phyloP scores from a whole-genome alignment of 1,140 invertebrate species.

The Microplitis demolitor region DNA sequence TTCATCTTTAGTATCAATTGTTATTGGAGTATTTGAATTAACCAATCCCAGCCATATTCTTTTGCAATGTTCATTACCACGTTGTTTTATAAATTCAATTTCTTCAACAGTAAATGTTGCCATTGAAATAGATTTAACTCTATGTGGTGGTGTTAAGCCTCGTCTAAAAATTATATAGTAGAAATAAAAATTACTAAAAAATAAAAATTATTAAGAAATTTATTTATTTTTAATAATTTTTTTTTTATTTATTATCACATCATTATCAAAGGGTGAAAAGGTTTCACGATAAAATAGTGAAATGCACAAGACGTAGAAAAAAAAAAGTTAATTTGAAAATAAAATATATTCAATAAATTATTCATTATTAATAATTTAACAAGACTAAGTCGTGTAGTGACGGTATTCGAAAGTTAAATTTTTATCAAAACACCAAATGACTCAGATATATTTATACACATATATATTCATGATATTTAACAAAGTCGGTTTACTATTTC shows the following conservation, averaged over 20 bases:
- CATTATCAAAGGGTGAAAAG: slow-evolving; percentile 21
- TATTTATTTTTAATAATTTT: not conserved
- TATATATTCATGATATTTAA: not conserved
- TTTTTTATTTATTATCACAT: not conserved
- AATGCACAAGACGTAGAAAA: not conserved
- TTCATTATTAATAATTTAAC: not conserved
- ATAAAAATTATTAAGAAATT: slow-evolving; percentile 5
- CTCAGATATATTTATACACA: not conserved
- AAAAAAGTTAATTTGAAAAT: slow-evolving; percentile 14
- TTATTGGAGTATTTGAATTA: slow-evolving; percentile 61
- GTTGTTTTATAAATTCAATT: slow-evolving; percentile 86
- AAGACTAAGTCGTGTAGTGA: not conserved
- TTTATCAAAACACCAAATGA: not conserved
- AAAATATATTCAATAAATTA: not conserved
- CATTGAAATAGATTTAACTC: slow-evolving; percentile 99
- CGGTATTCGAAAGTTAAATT: slow-evolving; percentile 1
- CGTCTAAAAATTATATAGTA: slow-evolving; percentile 68
- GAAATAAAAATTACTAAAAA: slow-evolving; percentile 3
- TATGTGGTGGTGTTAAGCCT: slow-evolving; percentile 94
- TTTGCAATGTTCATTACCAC: slow-evolving; percentile 92
- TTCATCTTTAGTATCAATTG: slow-evolving; percentile 77
- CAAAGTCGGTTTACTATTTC: slow-evolving; percentile 1
- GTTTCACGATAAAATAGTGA: slow-evolving; percentile 9
- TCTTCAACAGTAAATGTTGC: slow-evolving; percentile 95
- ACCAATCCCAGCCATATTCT: slow-evolving; percentile 89